Evolutionary conservation across 92 coral and sea anemone genomes (phyloP).

Genomic region (Phenganax subtilis): DNA sequence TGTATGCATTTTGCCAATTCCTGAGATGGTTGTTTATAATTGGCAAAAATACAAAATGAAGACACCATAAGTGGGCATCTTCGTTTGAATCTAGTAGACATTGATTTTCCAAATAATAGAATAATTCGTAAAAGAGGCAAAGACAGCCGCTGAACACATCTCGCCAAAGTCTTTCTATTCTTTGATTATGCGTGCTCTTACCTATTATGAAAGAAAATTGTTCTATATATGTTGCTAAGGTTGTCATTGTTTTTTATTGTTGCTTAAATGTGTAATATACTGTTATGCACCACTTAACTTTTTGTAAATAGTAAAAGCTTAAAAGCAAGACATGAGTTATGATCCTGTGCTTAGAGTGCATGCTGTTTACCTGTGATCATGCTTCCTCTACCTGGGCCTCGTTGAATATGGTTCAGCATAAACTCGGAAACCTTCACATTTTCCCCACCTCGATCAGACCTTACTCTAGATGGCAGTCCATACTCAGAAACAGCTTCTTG

Average conservation of each 20-base stretch:
- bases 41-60: constrained; percentile 44
- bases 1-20: constrained; percentile 56
- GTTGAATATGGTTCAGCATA: constrained; percentile 44
- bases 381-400: constrained; percentile 54
- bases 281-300: background rate
- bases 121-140: constrained; percentile 43
- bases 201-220: constrained; percentile 20
- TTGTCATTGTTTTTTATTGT: background rate
- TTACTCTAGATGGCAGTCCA: constrained; percentile 52
- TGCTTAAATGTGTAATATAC: background rate
- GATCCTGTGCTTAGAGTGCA: background rate
- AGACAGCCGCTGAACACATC: constrained; percentile 55
- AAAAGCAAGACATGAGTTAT: too few relatives aligned
- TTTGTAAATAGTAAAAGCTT: background rate
- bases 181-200: constrained; percentile 57
- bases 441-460: constrained; percentile 50
- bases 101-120: constrained; percentile 39
- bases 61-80: constrained; percentile 47
- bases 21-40: constrained; percentile 37
- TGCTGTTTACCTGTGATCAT: constrained; percentile 34
- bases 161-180: constrained; percentile 55
- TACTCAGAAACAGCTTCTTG: constrained; percentile 39
- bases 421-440: constrained; percentile 44
- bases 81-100: constrained; percentile 39
- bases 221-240: background rate